These are phyloP conservation scores for Dasyurus viverrinus DNA, from an alignment of 2,113 vertebrate genomes.

Conservation along the genomic window DNA sequence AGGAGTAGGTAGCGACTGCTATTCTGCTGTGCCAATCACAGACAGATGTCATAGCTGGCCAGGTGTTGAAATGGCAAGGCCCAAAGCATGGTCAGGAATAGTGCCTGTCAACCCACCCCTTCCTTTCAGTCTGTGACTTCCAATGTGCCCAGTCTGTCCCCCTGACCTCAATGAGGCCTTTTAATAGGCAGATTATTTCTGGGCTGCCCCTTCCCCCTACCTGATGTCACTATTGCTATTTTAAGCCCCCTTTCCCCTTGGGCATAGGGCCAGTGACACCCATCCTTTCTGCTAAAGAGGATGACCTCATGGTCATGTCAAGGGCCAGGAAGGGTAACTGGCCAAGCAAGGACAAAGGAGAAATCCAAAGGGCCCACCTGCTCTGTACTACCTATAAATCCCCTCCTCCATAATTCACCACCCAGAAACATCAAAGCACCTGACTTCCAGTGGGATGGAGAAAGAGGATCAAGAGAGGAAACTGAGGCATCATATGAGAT, in stretches of 20 bases:
- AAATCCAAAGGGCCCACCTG: constrained; percentile 7
- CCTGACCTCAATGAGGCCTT: constrained; percentile 72
- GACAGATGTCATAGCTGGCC: neutral
- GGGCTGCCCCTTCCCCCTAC: constrained; percentile 62
- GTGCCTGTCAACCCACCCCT: neutral
- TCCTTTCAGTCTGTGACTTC: constrained; percentile 31
- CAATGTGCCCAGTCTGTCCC: constrained; percentile 61
- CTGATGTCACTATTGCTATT: constrained; percentile 77
- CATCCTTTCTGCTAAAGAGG: constrained; percentile 69
- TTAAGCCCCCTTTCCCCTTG: constrained; percentile 62
- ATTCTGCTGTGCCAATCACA: neutral
- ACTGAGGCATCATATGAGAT: neutral
- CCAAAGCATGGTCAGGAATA: neutral
- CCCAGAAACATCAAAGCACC: neutral
- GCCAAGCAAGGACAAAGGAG: constrained; percentile 66
- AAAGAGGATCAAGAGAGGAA: neutral
- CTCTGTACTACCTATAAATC: neutral
- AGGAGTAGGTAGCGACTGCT: neutral
- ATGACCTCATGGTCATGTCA: constrained; percentile 69
- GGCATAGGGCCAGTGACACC: constrained; percentile 77
- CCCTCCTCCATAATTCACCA: neutral
- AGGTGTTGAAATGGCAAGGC: neutral
- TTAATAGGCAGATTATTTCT: constrained; percentile 78
- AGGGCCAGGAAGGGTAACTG: constrained; percentile 49
- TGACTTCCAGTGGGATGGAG: constrained; percentile 10